These are phyloP conservation scores for Gobius niger DNA, from an alignment of 2,113 vertebrate species.

Conservation along the genomic window DNA sequence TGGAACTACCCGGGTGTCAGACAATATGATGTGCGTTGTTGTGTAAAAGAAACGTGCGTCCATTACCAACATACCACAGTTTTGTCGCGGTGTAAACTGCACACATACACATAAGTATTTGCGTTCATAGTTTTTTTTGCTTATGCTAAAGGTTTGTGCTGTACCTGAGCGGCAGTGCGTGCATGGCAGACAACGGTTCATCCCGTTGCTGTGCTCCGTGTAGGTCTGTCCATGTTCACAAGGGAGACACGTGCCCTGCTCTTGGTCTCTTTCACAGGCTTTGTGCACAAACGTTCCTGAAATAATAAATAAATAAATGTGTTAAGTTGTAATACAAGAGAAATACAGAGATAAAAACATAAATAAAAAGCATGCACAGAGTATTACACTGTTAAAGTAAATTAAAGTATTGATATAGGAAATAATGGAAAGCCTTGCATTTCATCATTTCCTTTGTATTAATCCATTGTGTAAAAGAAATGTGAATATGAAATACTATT, in stretches of 20 bases:
- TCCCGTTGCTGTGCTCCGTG: constrained; percentile 79
- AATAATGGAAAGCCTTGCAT: background rate
- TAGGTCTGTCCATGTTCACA: constrained; percentile 74
- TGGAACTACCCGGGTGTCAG: no score
- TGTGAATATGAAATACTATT: no score
- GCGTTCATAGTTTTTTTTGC: no score
- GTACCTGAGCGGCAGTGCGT: constrained; percentile 77
- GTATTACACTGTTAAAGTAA: background rate
- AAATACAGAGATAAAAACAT: background rate
- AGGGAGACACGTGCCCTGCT: constrained; percentile 57
- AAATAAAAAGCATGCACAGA: background rate
- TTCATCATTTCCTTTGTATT: no score
- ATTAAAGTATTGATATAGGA: background rate
- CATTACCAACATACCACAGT: no score
- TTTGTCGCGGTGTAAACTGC: no score
- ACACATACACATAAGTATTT: no score
- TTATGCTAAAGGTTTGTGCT: no score
- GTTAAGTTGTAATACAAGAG: background rate
- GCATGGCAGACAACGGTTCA: constrained; percentile 77
- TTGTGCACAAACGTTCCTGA: constrained; percentile 73
- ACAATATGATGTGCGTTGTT: no score
- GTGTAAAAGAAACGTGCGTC: no score
- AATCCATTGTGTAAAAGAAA: no score
- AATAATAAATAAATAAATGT: background rate
- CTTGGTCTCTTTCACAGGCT: constrained; percentile 60